Conservation (phyloP, 2,888 invertebrate species). For the Andrena flavipes region DNA sequence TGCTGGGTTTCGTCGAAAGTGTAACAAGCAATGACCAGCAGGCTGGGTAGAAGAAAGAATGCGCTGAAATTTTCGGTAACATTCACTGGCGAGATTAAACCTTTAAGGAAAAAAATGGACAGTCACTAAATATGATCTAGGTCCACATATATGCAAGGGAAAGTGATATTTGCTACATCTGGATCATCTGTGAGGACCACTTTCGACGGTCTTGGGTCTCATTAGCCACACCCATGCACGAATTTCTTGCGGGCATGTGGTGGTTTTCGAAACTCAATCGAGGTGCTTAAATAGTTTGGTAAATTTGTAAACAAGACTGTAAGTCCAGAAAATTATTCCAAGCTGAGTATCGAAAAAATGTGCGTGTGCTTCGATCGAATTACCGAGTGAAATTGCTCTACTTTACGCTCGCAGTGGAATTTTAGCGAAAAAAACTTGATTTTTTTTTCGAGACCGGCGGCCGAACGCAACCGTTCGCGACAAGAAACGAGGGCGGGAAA, state of each 20-base stretch:
- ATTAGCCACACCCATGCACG: slow-evolving; percentile 55
- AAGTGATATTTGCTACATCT: slow-evolving; percentile 57
- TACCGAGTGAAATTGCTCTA: background rate
- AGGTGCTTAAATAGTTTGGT: background rate
- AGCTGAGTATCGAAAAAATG: no score
- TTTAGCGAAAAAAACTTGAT: slow-evolving; percentile 15
- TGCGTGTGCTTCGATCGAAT: no score
- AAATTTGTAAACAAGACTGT: no score
- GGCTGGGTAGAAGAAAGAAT: background rate
- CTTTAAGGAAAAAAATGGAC: slow-evolving; percentile 2
- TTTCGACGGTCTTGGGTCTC: slow-evolving; percentile 52
- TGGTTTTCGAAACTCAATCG: slow-evolving; percentile 8
- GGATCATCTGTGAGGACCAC: slow-evolving; percentile 55
- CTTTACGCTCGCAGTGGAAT: background rate
- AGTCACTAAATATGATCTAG: slow-evolving; percentile 40
- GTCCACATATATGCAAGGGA: slow-evolving; percentile 23
- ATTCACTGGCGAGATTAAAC: slow-evolving; percentile 10
- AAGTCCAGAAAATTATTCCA: no score
- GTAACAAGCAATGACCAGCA: background rate
- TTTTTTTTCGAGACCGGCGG: slow-evolving; percentile 10
- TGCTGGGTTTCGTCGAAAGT: background rate
- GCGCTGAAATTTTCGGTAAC: background rate
- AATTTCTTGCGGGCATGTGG: slow-evolving; percentile 23
- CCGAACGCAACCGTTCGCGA: slow-evolving; percentile 30
- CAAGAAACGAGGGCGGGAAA: slow-evolving; percentile 19